Percentiles rank a stretch among this genome's conserved stretches.
These are phyloP conservation scores for Scaptomyza cyrtandrae DNA, from an alignment of 2,888 invertebrate species.

Conservation along the genomic window DNA sequence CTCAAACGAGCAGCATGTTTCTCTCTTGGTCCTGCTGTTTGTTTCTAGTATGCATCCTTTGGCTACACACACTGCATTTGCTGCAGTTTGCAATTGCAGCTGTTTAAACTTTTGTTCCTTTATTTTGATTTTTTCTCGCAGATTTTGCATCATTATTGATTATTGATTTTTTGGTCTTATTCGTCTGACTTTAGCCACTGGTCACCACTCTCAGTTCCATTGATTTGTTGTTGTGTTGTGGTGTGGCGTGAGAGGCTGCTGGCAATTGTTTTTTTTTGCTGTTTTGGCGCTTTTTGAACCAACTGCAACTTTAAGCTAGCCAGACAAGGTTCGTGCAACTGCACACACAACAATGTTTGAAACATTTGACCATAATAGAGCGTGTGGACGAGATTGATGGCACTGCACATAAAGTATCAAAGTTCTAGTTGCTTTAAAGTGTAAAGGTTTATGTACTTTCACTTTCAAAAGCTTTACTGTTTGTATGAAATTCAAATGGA, in stretches of 20 bases:
- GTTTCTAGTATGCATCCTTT: slow-evolving; percentile 66
- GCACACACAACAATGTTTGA: slow-evolving; percentile 8
- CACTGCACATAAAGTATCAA: background rate
- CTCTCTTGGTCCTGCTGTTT: slow-evolving; percentile 34
- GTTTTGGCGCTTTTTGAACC: slow-evolving; percentile 20
- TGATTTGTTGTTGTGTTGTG: background rate
- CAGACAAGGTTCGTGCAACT: slow-evolving; percentile 26
- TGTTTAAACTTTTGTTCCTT: slow-evolving; percentile 28
- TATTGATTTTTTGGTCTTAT: slow-evolving; percentile 68
- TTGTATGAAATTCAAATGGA: background rate
- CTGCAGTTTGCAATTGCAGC: slow-evolving; percentile 63
- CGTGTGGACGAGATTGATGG: slow-evolving; percentile 16
- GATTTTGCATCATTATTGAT: slow-evolving; percentile 66
- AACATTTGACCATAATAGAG: slow-evolving; percentile 16
- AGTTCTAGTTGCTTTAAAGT: slow-evolving; percentile 43
- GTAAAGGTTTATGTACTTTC: slow-evolving; percentile 24
- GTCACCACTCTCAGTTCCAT: slow-evolving; percentile 15
- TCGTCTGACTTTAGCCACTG: slow-evolving; percentile 19
- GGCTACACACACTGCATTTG: slow-evolving; percentile 56
- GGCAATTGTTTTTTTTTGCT: slow-evolving; percentile 7
- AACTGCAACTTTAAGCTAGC: slow-evolving; percentile 49
- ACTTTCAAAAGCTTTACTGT: slow-evolving; percentile 16
- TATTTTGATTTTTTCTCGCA: slow-evolving; percentile 52
- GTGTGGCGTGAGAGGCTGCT: background rate
- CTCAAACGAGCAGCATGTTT: background rate